Evolutionary conservation across 2,113 vertebrate species (phyloP), one percentile per base, ranked within the genome.

Genomic region (Perognathus longimembris): DNA sequence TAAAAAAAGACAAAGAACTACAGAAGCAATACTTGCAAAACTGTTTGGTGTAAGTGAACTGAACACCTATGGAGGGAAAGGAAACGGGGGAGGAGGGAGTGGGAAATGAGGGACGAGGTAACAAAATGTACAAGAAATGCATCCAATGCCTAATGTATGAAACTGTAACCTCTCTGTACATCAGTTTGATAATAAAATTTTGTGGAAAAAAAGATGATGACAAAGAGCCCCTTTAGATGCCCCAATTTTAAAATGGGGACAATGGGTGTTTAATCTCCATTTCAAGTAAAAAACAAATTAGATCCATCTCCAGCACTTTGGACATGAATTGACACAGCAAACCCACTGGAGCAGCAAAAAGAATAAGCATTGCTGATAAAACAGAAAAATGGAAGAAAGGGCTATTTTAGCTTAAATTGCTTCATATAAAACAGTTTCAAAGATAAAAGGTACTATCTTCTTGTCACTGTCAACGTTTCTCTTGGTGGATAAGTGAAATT

Each of bases 361-460:
- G n/a, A 95, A 83, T 91, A 95, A 95, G 95, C 89, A 89, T 71
- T 79, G 54, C 92, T 71, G 77, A 94, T 95, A 92, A 96, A 94
- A 93, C n/a, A 92, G 89, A 63, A 93, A 92, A 93, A 77, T 76
- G 73, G n/a, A 69, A 85, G 92, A 45, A 91, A 94, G 87, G 89
- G 92, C 89, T 94, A 93, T 96, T 96, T 97, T 87, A 93, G 86
- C 80, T 85, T 82, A 96, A 97, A 96, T 88, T 93, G 92, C 96
- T 97, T 96, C 84, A 89, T 95, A 76, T 93, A 95, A 96, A 96
- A 94, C 91, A 90, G 91, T 84, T 97, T 81, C 89, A 80, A 95
- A 95, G 84, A 84, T 94, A 96, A 97, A 96, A 93, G 84, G 80
- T 95, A 94, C 92, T 94, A 96, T 97, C 94, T 96, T 95, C 96